These are phyloP conservation scores for Parambassis ranga DNA, from an alignment of 2,797 vertebrate genomes.

Conservation along the genomic window DNA sequence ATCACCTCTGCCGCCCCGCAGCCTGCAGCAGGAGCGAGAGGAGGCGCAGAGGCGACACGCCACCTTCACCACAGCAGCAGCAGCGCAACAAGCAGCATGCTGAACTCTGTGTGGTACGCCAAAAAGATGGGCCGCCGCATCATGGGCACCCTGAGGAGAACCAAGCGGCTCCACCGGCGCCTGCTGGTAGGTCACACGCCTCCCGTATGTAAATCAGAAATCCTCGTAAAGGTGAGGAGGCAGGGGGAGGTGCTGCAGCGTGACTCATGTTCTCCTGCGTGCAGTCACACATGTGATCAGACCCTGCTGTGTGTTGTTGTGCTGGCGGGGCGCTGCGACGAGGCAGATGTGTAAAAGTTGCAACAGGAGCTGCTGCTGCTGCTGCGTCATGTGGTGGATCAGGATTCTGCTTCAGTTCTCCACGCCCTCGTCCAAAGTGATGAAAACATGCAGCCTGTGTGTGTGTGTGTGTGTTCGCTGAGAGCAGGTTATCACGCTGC, in stretches of 20 bases:
- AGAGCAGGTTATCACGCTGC: slow-evolving; percentile 30
- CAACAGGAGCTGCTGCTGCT: slow-evolving; percentile 13
- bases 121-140: slow-evolving; percentile 86
- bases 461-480: neutral
- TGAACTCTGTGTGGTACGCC: slow-evolving; percentile 84
- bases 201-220: neutral
- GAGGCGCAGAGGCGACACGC: slow-evolving; percentile 38
- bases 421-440: neutral
- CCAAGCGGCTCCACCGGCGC: slow-evolving; percentile 81
- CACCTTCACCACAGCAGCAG: slow-evolving; percentile 1
- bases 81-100: slow-evolving; percentile 71
- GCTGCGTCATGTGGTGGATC: slow-evolving; percentile 54
- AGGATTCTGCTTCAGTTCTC: slow-evolving; percentile 18
- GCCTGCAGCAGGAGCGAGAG: slow-evolving; percentile 58
- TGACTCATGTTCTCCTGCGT: slow-evolving; percentile 24
- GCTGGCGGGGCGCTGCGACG: slow-evolving; percentile 13
- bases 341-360: slow-evolving; percentile 43
- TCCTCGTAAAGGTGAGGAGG: slow-evolving; percentile 20
- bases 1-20: slow-evolving; percentile 34
- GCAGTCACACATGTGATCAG: neutral
- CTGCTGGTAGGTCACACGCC: slow-evolving; percentile 82
- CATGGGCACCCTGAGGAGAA: slow-evolving; percentile 83
- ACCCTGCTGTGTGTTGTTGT: neutral
- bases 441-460: neutral
- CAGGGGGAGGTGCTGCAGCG: slow-evolving; percentile 9